These are phyloP conservation scores for Eupithecia exiguata DNA, from an alignment of 2,888 invertebrate genomes.

Conservation along the genomic window DNA sequence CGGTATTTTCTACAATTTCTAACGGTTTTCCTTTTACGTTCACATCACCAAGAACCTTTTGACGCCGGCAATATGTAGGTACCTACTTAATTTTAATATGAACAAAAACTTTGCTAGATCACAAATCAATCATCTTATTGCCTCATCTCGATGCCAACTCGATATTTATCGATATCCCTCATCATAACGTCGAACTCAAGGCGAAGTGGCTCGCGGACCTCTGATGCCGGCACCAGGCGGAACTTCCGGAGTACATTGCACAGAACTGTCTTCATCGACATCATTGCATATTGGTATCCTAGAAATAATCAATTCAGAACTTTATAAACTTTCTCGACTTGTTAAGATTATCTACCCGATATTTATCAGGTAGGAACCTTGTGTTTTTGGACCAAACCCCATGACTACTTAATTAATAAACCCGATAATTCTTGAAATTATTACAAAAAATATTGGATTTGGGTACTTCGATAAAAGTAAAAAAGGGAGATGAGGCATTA, in stretches of 20 bases:
- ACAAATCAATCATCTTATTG: not conserved
- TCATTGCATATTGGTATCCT: constrained; percentile 37
- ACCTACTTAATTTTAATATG: not conserved
- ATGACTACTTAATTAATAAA: no score
- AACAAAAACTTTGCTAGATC: not conserved
- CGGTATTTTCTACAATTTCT: no score
- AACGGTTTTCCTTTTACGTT: no score
- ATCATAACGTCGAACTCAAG: constrained; percentile 60
- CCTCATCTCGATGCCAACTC: constrained; percentile 45
- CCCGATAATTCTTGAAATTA: no score
- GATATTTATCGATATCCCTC: constrained; percentile 58
- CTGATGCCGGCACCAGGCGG: constrained; percentile 35
- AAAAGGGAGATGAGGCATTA: no score
- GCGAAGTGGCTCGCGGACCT: constrained; percentile 47
- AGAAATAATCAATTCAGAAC: constrained; percentile 8
- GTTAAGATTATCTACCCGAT: not conserved
- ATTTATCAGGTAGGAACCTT: no score
- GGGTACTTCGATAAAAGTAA: no score
- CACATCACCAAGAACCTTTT: no score
- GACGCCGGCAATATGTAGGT: no score
- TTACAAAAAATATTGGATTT: no score
- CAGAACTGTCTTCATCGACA: constrained; percentile 59
- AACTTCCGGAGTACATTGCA: constrained; percentile 50
- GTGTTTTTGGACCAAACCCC: no score
- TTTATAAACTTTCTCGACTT: not conserved